Evolutionary conservation across 2,888 invertebrate species (phyloP), one percentile per base, ranked within the genome.

Genomic region (Chromoteleia sp.): DNA sequence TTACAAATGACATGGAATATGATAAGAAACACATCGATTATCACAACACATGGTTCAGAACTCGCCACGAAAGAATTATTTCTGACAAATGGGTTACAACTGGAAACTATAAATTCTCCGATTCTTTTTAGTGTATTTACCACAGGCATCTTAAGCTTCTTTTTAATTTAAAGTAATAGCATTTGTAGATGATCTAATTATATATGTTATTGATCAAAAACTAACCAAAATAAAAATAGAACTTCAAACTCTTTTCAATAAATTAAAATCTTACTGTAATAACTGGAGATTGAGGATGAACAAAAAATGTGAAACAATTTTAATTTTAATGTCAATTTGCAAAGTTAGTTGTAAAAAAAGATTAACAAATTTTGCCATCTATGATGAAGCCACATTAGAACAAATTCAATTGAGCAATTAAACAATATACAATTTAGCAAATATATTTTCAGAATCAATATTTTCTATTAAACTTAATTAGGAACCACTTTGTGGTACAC

Each of bases 281-380:
- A 33, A 70, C 0, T 83, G 83, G 84, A 84, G 84, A 78, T 29
- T 84, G 6, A 85, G 81, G 75, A 81, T 83, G 19, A 85, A 84
- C 25, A 8, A 8, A 8, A 76, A 76, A 33, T 68, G 76, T 43
- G 73, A 73, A 52, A 52, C 59, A 25, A 63, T 75, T 0, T 25
- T 58, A 2, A 36, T 36, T n/a, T 36, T 2, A 36, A 36, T 8
- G n/a, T n/a, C n/a, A n/a, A n/a, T 36, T 36, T 8, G 17, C 0
- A 21, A 14, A 59, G n/a, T n/a, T n/a, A n/a, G n/a, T n/a, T 14
- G 25, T 59, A 1, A 19, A 14, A 41, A 21, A 41, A 8, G 25
- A 59, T 14, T 41, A n/a, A 21, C 4, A 59, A 41, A 59, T 39
- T 59, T 59, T 15, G 1, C 0, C 8, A 39, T 59, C 0, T 14